Base-by-base conservation (phyloP, 2,113 vertebrate genomes). In the Emydocephalus ijimae region DNA sequence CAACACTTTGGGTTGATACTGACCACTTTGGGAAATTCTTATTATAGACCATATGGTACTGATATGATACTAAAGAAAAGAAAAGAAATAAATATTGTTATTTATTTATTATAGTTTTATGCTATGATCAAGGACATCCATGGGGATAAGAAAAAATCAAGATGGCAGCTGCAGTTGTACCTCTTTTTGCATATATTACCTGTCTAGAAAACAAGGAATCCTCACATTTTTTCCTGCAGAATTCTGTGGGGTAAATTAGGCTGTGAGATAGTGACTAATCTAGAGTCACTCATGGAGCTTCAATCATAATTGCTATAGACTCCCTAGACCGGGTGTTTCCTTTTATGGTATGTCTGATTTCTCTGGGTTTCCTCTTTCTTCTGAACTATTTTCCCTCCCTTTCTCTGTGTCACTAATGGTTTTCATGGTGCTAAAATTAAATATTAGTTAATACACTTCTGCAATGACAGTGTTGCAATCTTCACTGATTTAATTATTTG, bases 351-450 rank as follows among this genome's bases (percentile, higher is more conserved):
- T 96, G 92, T 69, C 91, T 93, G 92, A 96, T 55, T 93, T 94
- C 92, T 95, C 95, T 91, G 95, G 94, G 88, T 96, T 97, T 97
- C 96, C 96, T 96, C 96, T 96, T 96, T 97, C 94, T 88, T 96
- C 92, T 92, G 94, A 96, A 96, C 91, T 95, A 81, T 21, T 85
- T 69, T 81, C 12, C 39, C 7, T 1, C 6, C 1, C 23, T 50
- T 96, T 96, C 90, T 95, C 0, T 88, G 55, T 94, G 95, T 81
- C 94, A 90, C 92, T 88, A 86, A 93, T 96, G 91, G 61, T 92
- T 94, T 93, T 96, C 93, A 90, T 89, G 92, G 59, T 56, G 94
- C 97, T 97, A 97, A 97, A 97, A 97, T 97, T 96, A 97, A 96
- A 89, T 94, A 94, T 95, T 94, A 94, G 93, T 95, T 94, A 95